Evolutionary conservation across 1,140 invertebrate species (phyloP).

Genomic region (Holotrichia oblita): DNA sequence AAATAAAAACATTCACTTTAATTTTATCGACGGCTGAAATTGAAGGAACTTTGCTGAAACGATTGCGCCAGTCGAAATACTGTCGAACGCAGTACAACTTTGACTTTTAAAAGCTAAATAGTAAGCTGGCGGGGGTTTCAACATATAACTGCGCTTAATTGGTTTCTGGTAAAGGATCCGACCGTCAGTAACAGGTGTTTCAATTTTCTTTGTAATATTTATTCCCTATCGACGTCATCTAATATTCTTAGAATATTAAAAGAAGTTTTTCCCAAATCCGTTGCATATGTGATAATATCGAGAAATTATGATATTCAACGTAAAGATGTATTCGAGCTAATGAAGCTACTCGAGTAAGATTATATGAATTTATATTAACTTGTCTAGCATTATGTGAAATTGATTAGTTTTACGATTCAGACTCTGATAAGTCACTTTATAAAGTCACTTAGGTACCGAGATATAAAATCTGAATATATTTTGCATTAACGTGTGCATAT

Average conservation of each 20-base stretch:
- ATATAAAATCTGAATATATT: background rate
- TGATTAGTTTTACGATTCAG: background rate
- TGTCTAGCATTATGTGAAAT: background rate
- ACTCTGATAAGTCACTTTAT: background rate
- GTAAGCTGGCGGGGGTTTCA: background rate
- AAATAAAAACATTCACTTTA: background rate
- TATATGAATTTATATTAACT: background rate
- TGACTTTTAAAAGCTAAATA: conserved; percentile 16
- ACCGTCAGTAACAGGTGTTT: conserved; percentile 26
- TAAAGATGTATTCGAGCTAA: too few species aligned
- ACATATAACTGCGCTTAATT: conserved; percentile 1
- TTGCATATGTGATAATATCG: too few species aligned
- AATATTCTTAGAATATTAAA: too few species aligned
- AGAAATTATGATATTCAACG: too few species aligned
- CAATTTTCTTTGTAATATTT: conserved; percentile 8
- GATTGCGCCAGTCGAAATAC: conserved; percentile 10
- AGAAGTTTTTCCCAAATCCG: too few species aligned
- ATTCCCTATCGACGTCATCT: background rate
- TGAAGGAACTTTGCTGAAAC: background rate
- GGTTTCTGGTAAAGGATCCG: background rate
- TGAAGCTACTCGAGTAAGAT: too few species aligned
- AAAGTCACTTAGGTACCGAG: background rate
- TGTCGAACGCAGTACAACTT: background rate
- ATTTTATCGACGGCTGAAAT: conserved; percentile 6
- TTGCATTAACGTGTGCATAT: conserved; percentile 7